A percentile compares a stretch with the other conserved stretches of the same genome.
Evolutionary conservation across 2,113 vertebrate genomes (phyloP).

Genomic region (Gallinago undulata): DNA sequence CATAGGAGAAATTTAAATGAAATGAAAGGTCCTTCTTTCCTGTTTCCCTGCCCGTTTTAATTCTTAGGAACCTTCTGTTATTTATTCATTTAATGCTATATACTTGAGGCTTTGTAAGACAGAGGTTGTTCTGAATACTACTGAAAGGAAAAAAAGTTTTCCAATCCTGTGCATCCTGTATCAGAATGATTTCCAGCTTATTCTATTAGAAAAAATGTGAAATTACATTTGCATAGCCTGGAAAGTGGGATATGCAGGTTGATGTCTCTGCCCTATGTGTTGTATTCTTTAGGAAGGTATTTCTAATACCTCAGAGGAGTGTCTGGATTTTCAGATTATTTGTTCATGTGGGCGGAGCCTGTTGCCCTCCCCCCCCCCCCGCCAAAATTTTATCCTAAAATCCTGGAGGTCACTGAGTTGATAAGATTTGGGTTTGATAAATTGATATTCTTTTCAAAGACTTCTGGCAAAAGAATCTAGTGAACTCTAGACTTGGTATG

Average conservation of each 20-base stretch:
- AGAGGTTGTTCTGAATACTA: neutral
- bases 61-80: neutral
- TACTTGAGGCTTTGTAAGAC: neutral
- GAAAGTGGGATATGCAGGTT: neutral
- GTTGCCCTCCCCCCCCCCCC: accelerated
- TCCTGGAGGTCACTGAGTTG: neutral
- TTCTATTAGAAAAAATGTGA: neutral
- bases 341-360: neutral
- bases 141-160: neutral
- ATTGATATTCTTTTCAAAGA: neutral
- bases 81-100: neutral
- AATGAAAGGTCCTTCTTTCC: neutral
- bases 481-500: neutral
- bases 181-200: neutral
- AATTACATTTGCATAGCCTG: neutral
- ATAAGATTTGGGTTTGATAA: neutral
- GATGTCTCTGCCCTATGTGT: neutral
- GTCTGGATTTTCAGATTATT: neutral
- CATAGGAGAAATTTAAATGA: neutral
- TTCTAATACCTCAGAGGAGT: neutral
- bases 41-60: neutral
- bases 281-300: neutral
- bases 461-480: neutral
- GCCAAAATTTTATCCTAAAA: neutral
- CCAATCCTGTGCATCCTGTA: neutral